phyloP scores from a whole-genome alignment of 2,888 invertebrate genomes.

The Pyrgus malvae region DNA sequence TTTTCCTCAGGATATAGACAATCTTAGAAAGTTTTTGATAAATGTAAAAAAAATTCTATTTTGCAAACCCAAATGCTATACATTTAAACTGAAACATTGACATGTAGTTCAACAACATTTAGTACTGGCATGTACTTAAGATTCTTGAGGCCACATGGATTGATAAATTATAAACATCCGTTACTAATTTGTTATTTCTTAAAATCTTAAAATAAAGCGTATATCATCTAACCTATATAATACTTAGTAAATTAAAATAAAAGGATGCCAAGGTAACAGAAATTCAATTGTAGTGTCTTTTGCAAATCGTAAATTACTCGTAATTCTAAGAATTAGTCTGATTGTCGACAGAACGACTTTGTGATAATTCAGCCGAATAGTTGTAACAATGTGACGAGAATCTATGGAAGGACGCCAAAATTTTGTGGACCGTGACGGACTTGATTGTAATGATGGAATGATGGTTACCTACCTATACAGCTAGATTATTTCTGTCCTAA shows the following conservation, averaged over 20 bases:
- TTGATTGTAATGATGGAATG: neutral
- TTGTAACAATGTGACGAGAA: slow-evolving; percentile 19
- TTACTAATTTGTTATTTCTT: too few relatives aligned
- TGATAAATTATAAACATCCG: too few relatives aligned
- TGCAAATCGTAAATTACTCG: slow-evolving; percentile 2
- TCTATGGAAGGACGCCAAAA: slow-evolving; percentile 27
- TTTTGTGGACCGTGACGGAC: slow-evolving; percentile 1
- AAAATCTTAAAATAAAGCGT: too few relatives aligned
- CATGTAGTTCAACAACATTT: too few relatives aligned
- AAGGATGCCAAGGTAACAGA: neutral
- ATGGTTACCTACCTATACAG: neutral
- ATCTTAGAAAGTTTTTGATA: too few relatives aligned
- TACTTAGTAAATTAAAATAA: neutral
- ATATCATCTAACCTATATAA: neutral
- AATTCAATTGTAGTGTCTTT: slow-evolving; percentile 1
- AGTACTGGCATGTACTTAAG: too few relatives aligned
- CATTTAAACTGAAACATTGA: too few relatives aligned
- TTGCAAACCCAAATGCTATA: too few relatives aligned
- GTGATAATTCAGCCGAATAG: slow-evolving; percentile 8
- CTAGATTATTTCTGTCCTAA: too few relatives aligned
- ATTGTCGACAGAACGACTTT: neutral
- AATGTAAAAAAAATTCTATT: too few relatives aligned
- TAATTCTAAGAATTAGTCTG: slow-evolving; percentile 9
- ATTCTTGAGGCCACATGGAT: too few relatives aligned
- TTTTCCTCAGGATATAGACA: too few relatives aligned